These are phyloP conservation scores for Sebastes schlegelii DNA, from an alignment of 2,113 vertebrate species.

Conservation along the genomic window DNA sequence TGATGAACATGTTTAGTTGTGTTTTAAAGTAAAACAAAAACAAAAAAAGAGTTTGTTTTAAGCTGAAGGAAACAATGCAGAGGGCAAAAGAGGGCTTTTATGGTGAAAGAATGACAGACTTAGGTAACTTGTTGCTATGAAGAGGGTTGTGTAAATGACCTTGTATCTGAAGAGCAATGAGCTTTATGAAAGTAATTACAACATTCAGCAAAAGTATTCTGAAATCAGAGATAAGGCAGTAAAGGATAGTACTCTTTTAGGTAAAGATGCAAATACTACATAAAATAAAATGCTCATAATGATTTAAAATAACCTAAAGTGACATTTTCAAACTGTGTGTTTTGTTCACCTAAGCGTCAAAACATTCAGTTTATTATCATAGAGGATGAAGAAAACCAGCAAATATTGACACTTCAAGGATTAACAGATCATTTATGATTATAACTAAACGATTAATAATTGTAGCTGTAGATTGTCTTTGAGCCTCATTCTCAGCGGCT, in stretches of 20 bases:
- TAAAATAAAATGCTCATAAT: not conserved
- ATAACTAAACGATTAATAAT: not conserved
- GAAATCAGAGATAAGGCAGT: not conserved
- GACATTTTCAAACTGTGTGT: not conserved
- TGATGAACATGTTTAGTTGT: not conserved
- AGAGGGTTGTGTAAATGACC: not conserved
- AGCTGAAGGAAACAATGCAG: not conserved
- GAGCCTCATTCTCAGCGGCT: not conserved
- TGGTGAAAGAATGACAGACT: not conserved
- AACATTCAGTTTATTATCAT: not conserved
- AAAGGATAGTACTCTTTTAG: not conserved
- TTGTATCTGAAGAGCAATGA: not conserved
- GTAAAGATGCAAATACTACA: not conserved
- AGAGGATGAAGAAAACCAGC: not conserved
- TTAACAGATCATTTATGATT: not conserved
- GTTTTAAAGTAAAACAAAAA: not conserved
- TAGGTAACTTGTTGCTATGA: not conserved
- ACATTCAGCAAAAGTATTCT: not conserved
- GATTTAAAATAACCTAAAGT: not conserved
- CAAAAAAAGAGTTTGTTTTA: not conserved
- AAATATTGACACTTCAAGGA: not conserved
- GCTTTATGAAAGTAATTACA: not conserved
- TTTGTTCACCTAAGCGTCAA: not conserved
- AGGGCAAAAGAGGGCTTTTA: not conserved
- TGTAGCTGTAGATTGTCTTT: not conserved